A percentile compares a stretch with the other conserved stretches of the same genome.
These are phyloP conservation scores for Solea solea DNA, from an alignment of 2,113 vertebrate genomes.

Conservation along the genomic window DNA sequence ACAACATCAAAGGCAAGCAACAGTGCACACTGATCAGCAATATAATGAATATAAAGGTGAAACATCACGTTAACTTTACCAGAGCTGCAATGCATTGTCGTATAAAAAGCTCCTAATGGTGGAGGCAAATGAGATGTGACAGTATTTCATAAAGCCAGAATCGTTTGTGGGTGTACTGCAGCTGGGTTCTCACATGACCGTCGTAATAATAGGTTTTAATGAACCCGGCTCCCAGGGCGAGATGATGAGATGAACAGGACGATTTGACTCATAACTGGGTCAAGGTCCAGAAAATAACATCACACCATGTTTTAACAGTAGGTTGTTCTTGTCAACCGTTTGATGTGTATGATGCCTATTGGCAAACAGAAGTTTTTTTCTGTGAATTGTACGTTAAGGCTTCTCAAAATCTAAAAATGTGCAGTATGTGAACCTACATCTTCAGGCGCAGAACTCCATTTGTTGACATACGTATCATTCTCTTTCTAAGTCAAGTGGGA, in stretches of 20 bases:
- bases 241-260: conserved; percentile 13
- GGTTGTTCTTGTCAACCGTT: neutral
- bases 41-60: too few species aligned
- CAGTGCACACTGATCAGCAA: too few species aligned
- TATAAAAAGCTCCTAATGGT: neutral
- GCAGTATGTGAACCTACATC: neutral
- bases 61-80: too few species aligned
- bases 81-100: too few species aligned
- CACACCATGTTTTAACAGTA: neutral
- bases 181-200: conserved; percentile 13
- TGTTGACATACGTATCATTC: neutral
- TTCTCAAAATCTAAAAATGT: neutral
- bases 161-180: neutral
- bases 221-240: conserved; percentile 37
- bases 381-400: neutral
- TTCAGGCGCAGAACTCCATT: neutral
- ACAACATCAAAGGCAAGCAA: too few species aligned
- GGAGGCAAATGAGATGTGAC: conserved; percentile 14
- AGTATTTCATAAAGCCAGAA: conserved; percentile 22
- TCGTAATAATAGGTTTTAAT: conserved; percentile 44
- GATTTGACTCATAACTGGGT: conserved; percentile 32
- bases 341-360: neutral
- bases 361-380: neutral
- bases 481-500: neutral
- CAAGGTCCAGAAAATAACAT: conserved; percentile 14